phyloP scores from a whole-genome alignment of 2,113 vertebrate species.

The Neolamprologus hecqui region DNA sequence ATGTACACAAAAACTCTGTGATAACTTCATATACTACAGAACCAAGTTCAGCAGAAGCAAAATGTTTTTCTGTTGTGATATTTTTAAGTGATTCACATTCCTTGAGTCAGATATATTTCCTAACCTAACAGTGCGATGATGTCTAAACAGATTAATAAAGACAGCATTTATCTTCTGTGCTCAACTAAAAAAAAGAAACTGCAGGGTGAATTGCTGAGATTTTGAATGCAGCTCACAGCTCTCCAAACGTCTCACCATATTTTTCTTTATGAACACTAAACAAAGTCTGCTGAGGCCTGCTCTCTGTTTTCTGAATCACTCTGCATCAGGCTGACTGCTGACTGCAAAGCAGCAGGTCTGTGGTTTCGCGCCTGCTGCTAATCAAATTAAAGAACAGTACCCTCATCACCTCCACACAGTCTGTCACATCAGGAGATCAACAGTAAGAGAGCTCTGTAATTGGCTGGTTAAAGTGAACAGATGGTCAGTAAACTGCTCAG shows the following conservation, averaged over 20 bases:
- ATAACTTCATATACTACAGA: neutral
- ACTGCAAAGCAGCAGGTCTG: neutral
- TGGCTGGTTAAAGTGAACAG: neutral
- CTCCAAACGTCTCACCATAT: neutral
- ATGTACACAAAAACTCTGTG: neutral
- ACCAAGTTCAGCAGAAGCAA: neutral
- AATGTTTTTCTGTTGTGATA: neutral
- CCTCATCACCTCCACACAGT: neutral
- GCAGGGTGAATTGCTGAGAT: rapidly evolving
- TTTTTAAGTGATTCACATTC: neutral
- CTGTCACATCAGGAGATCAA: neutral
- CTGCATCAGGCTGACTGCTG: neutral
- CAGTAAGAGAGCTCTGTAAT: neutral
- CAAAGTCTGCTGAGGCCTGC: neutral
- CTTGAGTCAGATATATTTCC: neutral
- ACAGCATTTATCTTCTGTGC: neutral
- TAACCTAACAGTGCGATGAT: rapidly evolving
- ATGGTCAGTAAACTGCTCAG: neutral
- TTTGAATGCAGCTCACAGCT: neutral
- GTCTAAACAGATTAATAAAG: neutral
- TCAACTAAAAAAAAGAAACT: neutral
- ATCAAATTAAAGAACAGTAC: neutral
- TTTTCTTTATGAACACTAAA: neutral
- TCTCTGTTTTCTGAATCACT: neutral
- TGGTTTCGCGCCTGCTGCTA: neutral